These are phyloP conservation scores for Oreochromis spilurus DNA, from an alignment of 2,113 vertebrate species.

Conservation along the genomic window DNA sequence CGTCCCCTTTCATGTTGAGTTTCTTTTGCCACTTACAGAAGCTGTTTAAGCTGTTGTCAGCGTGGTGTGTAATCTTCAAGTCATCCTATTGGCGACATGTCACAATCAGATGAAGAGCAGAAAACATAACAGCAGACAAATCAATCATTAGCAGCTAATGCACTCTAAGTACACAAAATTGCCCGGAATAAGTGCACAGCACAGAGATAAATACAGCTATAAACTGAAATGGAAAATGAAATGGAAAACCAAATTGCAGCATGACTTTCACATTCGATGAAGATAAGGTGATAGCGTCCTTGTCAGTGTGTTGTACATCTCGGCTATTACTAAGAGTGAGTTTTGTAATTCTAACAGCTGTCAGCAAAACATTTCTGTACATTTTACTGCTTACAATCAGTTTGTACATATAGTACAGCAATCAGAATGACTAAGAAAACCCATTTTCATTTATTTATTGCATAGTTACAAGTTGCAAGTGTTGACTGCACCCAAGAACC, in stretches of 20 bases:
- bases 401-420: neutral
- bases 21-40: slow-evolving; percentile 98
- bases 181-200: fast-evolving
- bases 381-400: neutral
- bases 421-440: neutral
- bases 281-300: neutral
- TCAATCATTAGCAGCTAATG: neutral
- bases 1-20: slow-evolving; percentile 87
- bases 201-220: neutral
- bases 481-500: neutral
- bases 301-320: neutral
- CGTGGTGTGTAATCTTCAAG: slow-evolving; percentile 90
- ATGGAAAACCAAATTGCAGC: neutral
- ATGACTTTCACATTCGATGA: neutral
- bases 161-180: neutral
- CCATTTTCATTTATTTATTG: neutral
- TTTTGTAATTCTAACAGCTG: neutral
- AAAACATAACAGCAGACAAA: neutral
- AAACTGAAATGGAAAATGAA: neutral
- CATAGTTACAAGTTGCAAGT: neutral
- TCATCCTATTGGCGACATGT: slow-evolving; percentile 77
- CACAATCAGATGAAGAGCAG: neutral
- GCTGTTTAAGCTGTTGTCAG: slow-evolving; percentile 89
- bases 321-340: neutral
- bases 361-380: neutral